These are phyloP conservation scores for Metellina segmentata DNA, from an alignment of 2,888 invertebrate genomes.

Conservation along the genomic window DNA sequence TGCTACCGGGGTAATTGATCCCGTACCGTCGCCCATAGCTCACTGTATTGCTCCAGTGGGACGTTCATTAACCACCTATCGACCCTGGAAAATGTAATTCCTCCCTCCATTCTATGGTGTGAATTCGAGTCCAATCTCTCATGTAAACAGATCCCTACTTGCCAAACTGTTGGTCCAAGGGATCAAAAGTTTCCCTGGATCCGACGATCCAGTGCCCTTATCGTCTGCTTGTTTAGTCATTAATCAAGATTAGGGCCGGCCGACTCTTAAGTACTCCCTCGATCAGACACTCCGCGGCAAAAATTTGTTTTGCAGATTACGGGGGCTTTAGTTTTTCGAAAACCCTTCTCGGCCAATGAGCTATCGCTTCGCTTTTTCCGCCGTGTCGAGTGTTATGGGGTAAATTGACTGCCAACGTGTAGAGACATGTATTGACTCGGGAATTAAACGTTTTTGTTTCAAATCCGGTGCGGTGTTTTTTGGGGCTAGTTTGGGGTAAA, in stretches of 20 bases:
- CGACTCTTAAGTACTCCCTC: not conserved
- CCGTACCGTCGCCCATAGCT: too few species aligned
- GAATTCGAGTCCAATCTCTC: slow-evolving; percentile 37
- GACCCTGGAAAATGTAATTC: slow-evolving; percentile 29
- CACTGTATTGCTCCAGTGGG: too few species aligned
- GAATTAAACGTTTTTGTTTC: too few species aligned
- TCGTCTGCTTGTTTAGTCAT: slow-evolving; percentile 44
- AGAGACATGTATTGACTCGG: too few species aligned
- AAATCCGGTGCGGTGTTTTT: too few species aligned
- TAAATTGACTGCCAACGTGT: too few species aligned
- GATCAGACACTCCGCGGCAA: not conserved
- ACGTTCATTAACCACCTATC: not conserved
- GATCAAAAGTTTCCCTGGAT: slow-evolving; percentile 18
- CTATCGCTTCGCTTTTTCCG: too few species aligned
- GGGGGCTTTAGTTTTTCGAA: not conserved
- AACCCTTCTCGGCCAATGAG: too few species aligned
- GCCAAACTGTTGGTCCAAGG: slow-evolving; percentile 53
- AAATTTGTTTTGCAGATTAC: not conserved
- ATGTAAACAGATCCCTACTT: slow-evolving; percentile 44
- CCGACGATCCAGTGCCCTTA: not conserved
- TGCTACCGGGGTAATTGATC: too few species aligned
- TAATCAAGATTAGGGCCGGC: slow-evolving; percentile 58
- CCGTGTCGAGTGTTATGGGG: too few species aligned
- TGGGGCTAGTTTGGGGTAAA: too few species aligned
- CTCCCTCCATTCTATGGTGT: not conserved